A percentile compares a stretch with the other conserved stretches of the same genome.
Evolutionary conservation across 2,113 vertebrate species (phyloP).

Genomic region (Dunckerocampus dactyliophorus): DNA sequence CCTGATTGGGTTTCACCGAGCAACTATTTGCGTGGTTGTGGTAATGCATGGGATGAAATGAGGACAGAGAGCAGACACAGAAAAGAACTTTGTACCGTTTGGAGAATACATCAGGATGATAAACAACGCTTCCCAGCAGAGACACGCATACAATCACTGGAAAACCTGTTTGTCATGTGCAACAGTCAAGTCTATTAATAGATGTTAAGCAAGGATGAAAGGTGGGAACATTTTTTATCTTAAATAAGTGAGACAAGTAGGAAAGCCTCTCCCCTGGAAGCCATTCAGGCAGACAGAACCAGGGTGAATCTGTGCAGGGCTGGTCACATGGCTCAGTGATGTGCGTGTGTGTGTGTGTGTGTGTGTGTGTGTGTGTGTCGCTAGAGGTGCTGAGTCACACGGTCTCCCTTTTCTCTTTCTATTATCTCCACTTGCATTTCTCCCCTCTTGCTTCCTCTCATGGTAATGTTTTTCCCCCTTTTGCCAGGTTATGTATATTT

Average conservation of each 20-base stretch:
- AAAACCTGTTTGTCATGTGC: slow-evolving; percentile 47
- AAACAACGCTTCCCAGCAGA: slow-evolving; percentile 17
- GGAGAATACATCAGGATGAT: slow-evolving; percentile 20
- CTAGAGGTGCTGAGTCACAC: slow-evolving; percentile 53
- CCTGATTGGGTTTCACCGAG: slow-evolving; percentile 34
- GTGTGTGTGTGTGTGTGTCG: background rate
- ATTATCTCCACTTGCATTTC: slow-evolving; percentile 43
- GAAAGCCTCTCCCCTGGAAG: slow-evolving; percentile 38
- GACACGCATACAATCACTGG: slow-evolving; percentile 1
- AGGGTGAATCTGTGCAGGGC: slow-evolving; percentile 33
- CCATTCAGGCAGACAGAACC: slow-evolving; percentile 11
- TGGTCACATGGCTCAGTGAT: slow-evolving; percentile 9
- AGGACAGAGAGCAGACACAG: slow-evolving; percentile 20
- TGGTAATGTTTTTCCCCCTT: slow-evolving; percentile 19
- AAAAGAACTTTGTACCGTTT: slow-evolving; percentile 11
- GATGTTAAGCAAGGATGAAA: slow-evolving; percentile 18
- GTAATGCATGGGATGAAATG: slow-evolving; percentile 15
- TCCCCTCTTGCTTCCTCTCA: slow-evolving; percentile 37
- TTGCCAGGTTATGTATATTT: slow-evolving; percentile 8
- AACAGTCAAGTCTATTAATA: slow-evolving; percentile 36
- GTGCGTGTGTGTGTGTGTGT: slow-evolving; percentile 10
- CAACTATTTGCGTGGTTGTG: slow-evolving; percentile 8
- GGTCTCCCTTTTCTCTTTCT: slow-evolving; percentile 29
- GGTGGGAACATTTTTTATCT: slow-evolving; percentile 51
- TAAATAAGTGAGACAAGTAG: slow-evolving; percentile 34